Base-by-base conservation (phyloP, 2,888 invertebrate species). In the Hymenopus coronatus region DNA sequence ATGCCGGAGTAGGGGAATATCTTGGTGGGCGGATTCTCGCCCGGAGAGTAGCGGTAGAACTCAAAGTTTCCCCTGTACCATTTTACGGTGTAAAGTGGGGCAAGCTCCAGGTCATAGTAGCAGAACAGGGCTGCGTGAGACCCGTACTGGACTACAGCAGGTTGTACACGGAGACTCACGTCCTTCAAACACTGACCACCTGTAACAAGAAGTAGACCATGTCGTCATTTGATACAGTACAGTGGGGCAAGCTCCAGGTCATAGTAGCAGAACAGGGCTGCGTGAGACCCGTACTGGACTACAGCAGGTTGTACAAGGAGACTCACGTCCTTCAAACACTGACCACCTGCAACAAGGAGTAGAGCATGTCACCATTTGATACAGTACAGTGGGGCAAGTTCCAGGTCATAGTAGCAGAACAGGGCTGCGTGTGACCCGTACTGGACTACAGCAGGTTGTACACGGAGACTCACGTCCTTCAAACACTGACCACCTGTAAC, bases 1-100 rank as follows among this genome's bases (percentile, higher is more conserved):
- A 98, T 96, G 90, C 97, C 97, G 25, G 95, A 94, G 91, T 96
- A 94, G 88, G 95, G 95, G 93, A 98, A 98, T 89, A 96, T 95
- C 93, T 96, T 97, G 9, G 95, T 96, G 85, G 95, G 94, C 8
- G 96, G 96, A 84, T 91, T 91, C 91, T 97, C 97, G 91, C 95
- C 95, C 0, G 97, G 97, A 20, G 97, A 96, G 92, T 95, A 97
- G 91, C 98, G 95, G 94, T 97, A 98, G 94, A 98, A 97, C 94
- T 98, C 98, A 92, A 96, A 95, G 92, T 94, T 95, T 8, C 97
- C 98, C 89, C 97, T 94, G 93, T 97, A 98, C 97, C 97, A 98
- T 94, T 98, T 97, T 90, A 98, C 97, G 6, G 97, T 96, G 93
- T 98, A 98, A 28, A 98, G 94, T 0, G 96, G 96, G 7, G 95